Evolutionary conservation across 1,140 invertebrate species (phyloP), one percentile per base, ranked within the genome.

Genomic region (Hycleus cichorii): DNA sequence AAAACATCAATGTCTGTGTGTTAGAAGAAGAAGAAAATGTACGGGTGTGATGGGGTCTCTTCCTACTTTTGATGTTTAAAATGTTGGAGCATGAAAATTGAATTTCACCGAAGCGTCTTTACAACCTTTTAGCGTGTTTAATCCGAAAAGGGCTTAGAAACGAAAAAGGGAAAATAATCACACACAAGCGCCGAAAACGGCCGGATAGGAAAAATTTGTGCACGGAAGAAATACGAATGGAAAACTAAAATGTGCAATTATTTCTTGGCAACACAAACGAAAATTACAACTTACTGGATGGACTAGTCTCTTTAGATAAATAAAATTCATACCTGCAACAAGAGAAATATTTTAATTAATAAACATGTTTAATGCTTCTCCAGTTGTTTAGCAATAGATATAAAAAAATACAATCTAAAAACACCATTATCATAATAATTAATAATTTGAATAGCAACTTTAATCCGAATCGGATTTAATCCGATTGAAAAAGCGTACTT

Each of bases 61-160:
- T 64, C 63, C 65, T 64, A 66, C 65, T 63, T 66, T 66, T 66
- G 65, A 66, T 64, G 65, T 66, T 59, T 62, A 61, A 60, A 66
- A 64, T 62, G 63, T 64, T 64, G 64, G 62, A 66, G 65, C 65
- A 64, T 58, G 65, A 66, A 66, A 66, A 66, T 66, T 66, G 65
- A 64, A 66, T 66, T 66, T 64, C 54, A 46, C 49, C 48, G 63
- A 62, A 66, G 59, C 65, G 65, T 60, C 65, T 66, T 66, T 63
- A 58, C 59, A 64, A 62, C 65, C 65, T 66, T 66, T 66, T 66
- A 66, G 63, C 65, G 62, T 64, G 63, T 66, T 66, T 66, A 66
- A 66, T 66, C 65, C 60, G 44, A 59, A 64, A 64, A 57, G 56
- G 59, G 63, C 58, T 62, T 64, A 57, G 27, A 66, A 62, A 63